Evolutionary conservation across 2,797 vertebrate species (phyloP), one percentile per base, ranked within the genome.

Genomic region (Smutsia gigantea): DNA sequence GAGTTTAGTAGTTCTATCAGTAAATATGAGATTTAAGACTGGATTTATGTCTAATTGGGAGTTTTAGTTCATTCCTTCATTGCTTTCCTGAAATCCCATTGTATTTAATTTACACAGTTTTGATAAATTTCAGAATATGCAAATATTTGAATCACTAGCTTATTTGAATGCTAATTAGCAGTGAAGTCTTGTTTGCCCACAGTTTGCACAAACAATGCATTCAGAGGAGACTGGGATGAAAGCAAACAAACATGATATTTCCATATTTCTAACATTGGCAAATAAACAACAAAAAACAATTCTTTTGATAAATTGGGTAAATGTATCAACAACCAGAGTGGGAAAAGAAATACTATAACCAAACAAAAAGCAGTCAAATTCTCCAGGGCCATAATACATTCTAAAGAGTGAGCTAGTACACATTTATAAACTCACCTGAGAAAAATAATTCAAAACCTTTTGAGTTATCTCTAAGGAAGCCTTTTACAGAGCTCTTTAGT

Each of bases 121-220:
- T 92, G 18, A 94, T 79, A 39, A 88, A 69, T 95, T 63, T 87
- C 12, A 85, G 46, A 37, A 59, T n/a, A 91, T 89, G 39, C n/a
- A 96, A 72, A 59, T 91, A 94, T 87, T 95, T 96, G 37, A 94
- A 75, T 89, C 72, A 79, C 12, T n/a, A 86, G 10, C 29, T 75
- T 79, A 31, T 82, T 89, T 55, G 46, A 87, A 84, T 95, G 23
- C 29, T 90, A 92, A 95, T 78, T 96, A 64, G 57, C 9, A 92
- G 59, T 63, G 21, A 79, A 69, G 23, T 49, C 21, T 87, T 97
- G 11, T 93, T 97, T 87, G 69, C 15, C 78, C 9, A 63, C 18
- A n/a, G 10, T 91, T 91, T 78, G 14, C 18, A 79, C 21, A 88
- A 96, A 96, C 15, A 77, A 42, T 57, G 0, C 29, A 90, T 93